Conservation (phyloP, 1,140 invertebrate genomes). For the Drosophila orena region DNA sequence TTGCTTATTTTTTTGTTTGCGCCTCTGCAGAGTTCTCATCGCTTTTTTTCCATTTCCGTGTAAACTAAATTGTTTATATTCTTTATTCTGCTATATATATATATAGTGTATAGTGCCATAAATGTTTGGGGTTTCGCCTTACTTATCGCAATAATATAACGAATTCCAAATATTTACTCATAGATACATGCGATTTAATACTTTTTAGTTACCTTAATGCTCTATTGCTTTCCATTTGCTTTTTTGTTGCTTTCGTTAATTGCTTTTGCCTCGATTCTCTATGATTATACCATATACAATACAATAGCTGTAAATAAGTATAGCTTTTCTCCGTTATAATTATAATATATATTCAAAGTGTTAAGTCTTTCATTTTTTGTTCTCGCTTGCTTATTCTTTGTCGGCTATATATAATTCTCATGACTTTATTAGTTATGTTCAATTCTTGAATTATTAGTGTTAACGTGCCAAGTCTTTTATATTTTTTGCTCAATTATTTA, state of each 20-base stretch:
- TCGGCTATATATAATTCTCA: constrained; percentile 37
- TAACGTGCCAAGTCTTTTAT: constrained; percentile 80
- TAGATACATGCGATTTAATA: constrained; percentile 75
- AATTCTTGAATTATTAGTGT: constrained; percentile 67
- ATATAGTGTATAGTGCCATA: constrained; percentile 72
- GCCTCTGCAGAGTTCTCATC: constrained; percentile 13
- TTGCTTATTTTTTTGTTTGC: constrained; percentile 33
- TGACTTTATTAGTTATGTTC: constrained; percentile 48
- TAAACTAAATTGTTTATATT: constrained; percentile 60
- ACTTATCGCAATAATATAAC: constrained; percentile 79
- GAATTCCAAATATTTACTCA: constrained; percentile 77
- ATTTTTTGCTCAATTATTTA: constrained; percentile 66
- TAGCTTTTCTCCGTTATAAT: constrained; percentile 46
- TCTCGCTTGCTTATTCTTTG: constrained; percentile 68
- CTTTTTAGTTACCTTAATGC: constrained; percentile 67
- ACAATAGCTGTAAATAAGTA: constrained; percentile 78
- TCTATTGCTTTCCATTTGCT: constrained; percentile 55
- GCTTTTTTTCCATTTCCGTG: constrained; percentile 25
- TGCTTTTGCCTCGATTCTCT: constrained; percentile 37
- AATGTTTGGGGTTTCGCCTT: constrained; percentile 61
- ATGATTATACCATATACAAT: constrained; percentile 64
- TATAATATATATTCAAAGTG: constrained; percentile 75
- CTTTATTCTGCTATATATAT: constrained; percentile 48
- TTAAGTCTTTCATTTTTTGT: constrained; percentile 81
- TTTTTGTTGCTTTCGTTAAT: constrained; percentile 48